Evolutionary conservation across 2,888 invertebrate species (phyloP).

Genomic region (Melanargia galathea): DNA sequence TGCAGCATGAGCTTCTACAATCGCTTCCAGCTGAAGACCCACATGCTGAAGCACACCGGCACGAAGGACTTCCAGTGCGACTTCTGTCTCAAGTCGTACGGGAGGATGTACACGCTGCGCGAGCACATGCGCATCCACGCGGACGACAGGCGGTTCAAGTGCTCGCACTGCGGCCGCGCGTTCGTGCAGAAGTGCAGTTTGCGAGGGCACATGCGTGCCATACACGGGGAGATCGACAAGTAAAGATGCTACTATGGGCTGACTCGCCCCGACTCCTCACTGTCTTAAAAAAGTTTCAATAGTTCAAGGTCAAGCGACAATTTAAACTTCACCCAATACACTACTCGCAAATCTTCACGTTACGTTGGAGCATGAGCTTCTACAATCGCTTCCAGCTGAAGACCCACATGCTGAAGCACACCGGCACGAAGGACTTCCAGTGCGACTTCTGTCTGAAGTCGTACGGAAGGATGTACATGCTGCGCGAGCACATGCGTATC

Average conservation of each 20-base stretch:
- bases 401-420: slow-evolving; percentile 49
- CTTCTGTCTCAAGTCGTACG: slow-evolving; percentile 46
- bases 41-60: slow-evolving; percentile 49
- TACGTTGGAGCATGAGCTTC: slow-evolving; percentile 57
- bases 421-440: slow-evolving; percentile 42
- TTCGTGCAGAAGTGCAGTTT: slow-evolving; percentile 53
- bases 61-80: slow-evolving; percentile 46
- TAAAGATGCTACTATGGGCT: not conserved
- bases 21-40: slow-evolving; percentile 42
- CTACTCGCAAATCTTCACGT: no score
- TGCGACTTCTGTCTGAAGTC: slow-evolving; percentile 49
- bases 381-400: slow-evolving; percentile 44
- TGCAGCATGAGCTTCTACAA: slow-evolving; percentile 55
- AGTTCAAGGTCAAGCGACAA: no score
- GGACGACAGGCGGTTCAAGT: slow-evolving; percentile 50
- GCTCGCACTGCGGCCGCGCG: slow-evolving; percentile 48
- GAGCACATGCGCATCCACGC: slow-evolving; percentile 57
- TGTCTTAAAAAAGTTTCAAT: no score
- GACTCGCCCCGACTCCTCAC: no score
- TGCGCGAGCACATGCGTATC: slow-evolving; percentile 54
- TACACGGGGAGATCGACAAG: slow-evolving; percentile 40
- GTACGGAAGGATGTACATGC: slow-evolving; percentile 43
- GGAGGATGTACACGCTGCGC: slow-evolving; percentile 42
- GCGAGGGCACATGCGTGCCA: slow-evolving; percentile 47
- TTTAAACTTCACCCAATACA: no score